Base-by-base conservation (phyloP, 2,113 vertebrate genomes). In the Aspiorhynchus laticeps region DNA sequence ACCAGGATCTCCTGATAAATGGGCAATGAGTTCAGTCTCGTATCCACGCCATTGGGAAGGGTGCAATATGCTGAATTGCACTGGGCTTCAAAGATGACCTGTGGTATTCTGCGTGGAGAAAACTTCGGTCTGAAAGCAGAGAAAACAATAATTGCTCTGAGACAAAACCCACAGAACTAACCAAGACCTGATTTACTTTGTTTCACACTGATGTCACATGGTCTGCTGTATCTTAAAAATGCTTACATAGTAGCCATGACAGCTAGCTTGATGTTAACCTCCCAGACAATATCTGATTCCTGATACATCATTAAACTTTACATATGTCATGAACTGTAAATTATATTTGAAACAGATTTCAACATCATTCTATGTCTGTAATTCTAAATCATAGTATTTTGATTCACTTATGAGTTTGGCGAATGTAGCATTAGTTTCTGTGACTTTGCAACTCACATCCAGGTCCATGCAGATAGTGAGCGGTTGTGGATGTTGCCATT, bases 401-500 rank as follows among this genome's bases (percentile, higher is more conserved):
- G 31, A 67, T 67, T 8, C 14, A 69, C 65, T 69, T 33, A 19
- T 8, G 63, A 63, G 5, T 28, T 65, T 14, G 10, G 4, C 15
- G 10, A 38, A 24, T 71, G 31, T 21, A 36, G 51, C 21, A 36
- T 56, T 28, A 11, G 19, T 15, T 14, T 80, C 12, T 7, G 19
- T 31, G 11, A 83, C 31, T 17, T 26, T 7, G 59, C 31, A n/a
- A 88, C 92, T 91, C 19, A 95, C 94, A 28, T 94, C 95, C 94
- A 95, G 4, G 8, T 93, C 95, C 95, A 95, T 0, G 93, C 86
- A 5, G 94, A 94, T 77, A 95, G 87, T 5, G 95, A 95, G 46
- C 90, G 90, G 31, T n/a, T 83, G 88, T 93, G 71, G 83, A 94
- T 91, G 91, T 93, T 80, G 46, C 91, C 83, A 4, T 90, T 91